Evolutionary conservation across 2,888 invertebrate species (phyloP), one percentile per base, ranked within the genome.

Genomic region (Poecilobothrus nobilitatus): DNA sequence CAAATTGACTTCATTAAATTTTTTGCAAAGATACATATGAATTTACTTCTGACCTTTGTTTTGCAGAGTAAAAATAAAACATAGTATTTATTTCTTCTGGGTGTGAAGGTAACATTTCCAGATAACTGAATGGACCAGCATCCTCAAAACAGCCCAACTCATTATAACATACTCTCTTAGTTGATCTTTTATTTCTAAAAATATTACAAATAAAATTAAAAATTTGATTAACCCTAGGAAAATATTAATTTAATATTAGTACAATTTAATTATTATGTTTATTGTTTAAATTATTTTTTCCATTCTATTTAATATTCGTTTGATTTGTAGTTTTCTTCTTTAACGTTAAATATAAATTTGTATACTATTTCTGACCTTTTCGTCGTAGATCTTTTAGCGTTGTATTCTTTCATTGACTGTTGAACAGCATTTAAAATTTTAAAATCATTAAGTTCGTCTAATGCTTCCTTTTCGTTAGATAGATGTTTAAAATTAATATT

Each of bases 81-180:
- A 89, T 89, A 0, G 95, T 95, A 74, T 89, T 89, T 72, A 96
- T 91, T 77, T 94, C 93, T 78, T 92, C 91, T 0, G 94, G 94
- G 22, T 91, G 84, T 67, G 90, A 90, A 4, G 95, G 95, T 70
- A 95, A 82, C 84, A 93, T 93, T 83, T 95, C 95, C 80, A 95
- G 83, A 78, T 95, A 95, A 68, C 92, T 91, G 79, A 93, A 94
- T 0, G 94, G 92, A 0, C 95, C 95, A 5, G 92, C 89, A 76
- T 94, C 93, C 77, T 93, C 91, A 83, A 95, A 96, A 78, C 97
- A 97, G 10, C 96, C 96, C 68, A 96, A 86, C 71, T 92, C 92
- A 22, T 88, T 90, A 78, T 95, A 96, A 79, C 96, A 97, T 2
- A 93, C 91, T 71, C 87, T 87, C 72, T 91, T 89, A 71, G 90